A percentile compares a stretch with the other conserved stretches of the same genome.
Evolutionary conservation across 1,140 invertebrate genomes (phyloP).

Genomic region (Maconellicoccus hirsutus): DNA sequence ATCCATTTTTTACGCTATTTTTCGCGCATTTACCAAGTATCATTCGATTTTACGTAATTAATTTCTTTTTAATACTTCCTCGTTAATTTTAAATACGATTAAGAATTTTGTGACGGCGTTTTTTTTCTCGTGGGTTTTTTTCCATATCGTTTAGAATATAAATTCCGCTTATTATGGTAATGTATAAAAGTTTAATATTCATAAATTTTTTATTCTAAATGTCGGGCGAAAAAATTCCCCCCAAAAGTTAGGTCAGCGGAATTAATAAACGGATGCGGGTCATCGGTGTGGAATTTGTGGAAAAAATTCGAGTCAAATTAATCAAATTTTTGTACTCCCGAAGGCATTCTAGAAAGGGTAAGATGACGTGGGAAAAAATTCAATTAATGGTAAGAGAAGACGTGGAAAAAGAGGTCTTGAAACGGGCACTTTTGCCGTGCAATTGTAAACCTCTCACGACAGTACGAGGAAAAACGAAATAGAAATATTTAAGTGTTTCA

Average conservation of each 20-base stretch:
- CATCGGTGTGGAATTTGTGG: no score
- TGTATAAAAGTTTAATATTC: background rate
- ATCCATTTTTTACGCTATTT: no score
- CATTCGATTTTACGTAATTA: slow-evolving; percentile 5
- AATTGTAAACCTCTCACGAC: background rate
- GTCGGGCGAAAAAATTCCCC: background rate
- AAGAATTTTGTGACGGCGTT: background rate
- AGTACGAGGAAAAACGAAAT: background rate
- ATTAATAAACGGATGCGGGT: background rate
- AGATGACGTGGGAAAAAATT: no score
- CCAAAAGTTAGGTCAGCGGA: background rate
- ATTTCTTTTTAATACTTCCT: slow-evolving; percentile 10
- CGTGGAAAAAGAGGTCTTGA: no score
- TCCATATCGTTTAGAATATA: background rate
- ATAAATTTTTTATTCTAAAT: background rate
- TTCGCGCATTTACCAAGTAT: background rate
- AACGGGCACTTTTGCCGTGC: background rate
- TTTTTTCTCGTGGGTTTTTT: background rate
- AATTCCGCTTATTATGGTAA: slow-evolving; percentile 4
- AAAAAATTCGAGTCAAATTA: no score
- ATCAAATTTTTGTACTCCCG: no score
- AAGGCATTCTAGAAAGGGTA: no score
- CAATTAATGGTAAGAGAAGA: no score
- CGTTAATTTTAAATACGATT: slow-evolving; percentile 6
- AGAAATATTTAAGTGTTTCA: background rate